phyloP scores from a whole-genome alignment of 2,113 vertebrate species.

The Marmota monax region DNA sequence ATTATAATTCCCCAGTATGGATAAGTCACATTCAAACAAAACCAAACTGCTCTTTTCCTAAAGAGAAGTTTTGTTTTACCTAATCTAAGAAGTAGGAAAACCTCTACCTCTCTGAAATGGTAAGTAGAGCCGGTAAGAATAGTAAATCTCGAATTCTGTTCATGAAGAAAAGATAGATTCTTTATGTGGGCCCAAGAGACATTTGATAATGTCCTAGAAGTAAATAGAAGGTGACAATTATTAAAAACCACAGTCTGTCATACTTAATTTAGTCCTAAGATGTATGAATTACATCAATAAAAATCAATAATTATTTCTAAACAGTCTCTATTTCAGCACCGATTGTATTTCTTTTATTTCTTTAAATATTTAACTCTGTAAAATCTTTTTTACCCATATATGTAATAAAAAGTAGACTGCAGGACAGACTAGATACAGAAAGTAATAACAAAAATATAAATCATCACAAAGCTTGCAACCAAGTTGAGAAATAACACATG shows the following conservation, averaged over 20 bases:
- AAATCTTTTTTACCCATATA: neutral
- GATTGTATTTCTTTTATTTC: neutral
- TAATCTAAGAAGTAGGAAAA: neutral
- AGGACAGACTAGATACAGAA: neutral
- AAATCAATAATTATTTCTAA: conserved; percentile 53
- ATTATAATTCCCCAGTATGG: neutral
- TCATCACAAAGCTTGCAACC: neutral
- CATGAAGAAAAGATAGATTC: neutral
- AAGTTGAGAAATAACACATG: neutral
- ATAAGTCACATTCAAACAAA: conserved; percentile 25
- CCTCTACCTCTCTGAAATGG: neutral
- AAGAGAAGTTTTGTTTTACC: neutral
- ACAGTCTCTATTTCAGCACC: conserved; percentile 3
- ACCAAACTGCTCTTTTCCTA: neutral
- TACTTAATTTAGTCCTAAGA: conserved; percentile 14
- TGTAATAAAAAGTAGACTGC: neutral
- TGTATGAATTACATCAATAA: neutral
- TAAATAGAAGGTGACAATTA: conserved; percentile 7
- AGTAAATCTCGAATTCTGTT: neutral
- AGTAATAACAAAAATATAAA: neutral
- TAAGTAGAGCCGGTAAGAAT: neutral
- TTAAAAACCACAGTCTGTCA: conserved; percentile 36
- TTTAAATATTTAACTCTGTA: neutral
- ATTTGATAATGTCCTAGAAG: neutral
- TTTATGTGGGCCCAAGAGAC: neutral